Conservation (phyloP, 1,140 invertebrate genomes). For the Hylaeus volcanicus region DNA sequence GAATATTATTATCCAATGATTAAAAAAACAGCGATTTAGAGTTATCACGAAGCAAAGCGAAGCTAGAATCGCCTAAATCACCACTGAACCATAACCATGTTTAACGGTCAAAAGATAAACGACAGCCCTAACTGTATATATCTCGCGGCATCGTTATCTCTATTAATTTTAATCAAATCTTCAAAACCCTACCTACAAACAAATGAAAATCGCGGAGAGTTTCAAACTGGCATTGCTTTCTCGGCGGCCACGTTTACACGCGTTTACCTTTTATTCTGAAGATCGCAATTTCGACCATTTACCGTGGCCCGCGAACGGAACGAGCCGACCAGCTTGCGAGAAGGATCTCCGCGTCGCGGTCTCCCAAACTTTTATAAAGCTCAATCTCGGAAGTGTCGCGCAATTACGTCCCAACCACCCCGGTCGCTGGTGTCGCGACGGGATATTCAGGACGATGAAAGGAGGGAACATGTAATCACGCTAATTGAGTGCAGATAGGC, state of each 20-base stretch:
- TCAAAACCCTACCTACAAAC: no score
- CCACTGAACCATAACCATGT: no score
- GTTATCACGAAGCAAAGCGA: no score
- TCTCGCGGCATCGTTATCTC: no score
- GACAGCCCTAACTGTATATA: no score
- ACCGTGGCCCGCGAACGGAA: neutral
- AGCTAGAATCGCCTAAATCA: no score
- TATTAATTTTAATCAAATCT: no score
- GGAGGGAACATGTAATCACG: slow-evolving; percentile 69
- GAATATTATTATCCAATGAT: no score
- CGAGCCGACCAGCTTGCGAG: neutral
- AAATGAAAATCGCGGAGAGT: no score
- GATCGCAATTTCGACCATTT: neutral
- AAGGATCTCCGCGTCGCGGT: neutral
- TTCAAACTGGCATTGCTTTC: neutral
- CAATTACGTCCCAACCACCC: slow-evolving; percentile 54
- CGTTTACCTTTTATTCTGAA: neutral
- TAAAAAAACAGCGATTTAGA: no score
- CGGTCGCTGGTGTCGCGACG: slow-evolving; percentile 55
- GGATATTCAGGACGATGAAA: slow-evolving; percentile 55
- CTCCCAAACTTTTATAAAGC: slow-evolving; percentile 17
- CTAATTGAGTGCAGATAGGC: slow-evolving; percentile 75
- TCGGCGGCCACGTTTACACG: neutral
- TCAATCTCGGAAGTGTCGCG: slow-evolving; percentile 63
- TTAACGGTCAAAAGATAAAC: no score